These are phyloP conservation scores for Notothenia rossii DNA, from an alignment of 2,113 vertebrate species.

Conservation along the genomic window DNA sequence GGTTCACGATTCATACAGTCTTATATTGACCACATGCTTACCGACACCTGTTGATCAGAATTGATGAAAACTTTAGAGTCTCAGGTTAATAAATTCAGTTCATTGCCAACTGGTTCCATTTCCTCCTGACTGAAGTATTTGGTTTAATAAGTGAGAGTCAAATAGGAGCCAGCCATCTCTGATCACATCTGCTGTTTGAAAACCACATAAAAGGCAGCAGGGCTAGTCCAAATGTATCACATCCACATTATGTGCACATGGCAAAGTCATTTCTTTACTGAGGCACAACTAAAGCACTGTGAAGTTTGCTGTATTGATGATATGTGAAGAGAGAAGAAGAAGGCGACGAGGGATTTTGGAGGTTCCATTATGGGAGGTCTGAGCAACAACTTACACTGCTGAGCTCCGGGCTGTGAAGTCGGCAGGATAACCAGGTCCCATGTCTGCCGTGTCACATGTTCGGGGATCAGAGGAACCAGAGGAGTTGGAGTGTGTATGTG, in stretches of 20 bases:
- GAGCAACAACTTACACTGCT: conserved; percentile 46
- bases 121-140: conserved; percentile 25
- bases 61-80: not conserved
- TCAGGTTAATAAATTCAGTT: conserved; percentile 9
- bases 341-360: not conserved
- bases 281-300: not conserved
- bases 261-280: conserved; percentile 29
- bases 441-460: conserved; percentile 79
- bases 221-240: conserved; percentile 47
- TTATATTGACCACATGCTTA: not conserved
- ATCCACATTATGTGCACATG: conserved; percentile 51
- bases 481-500: conserved; percentile 54
- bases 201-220: conserved; percentile 49
- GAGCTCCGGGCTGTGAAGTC: conserved; percentile 56
- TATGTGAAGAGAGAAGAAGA: conserved; percentile 18
- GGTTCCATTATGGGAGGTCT: conserved; percentile 69
- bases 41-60: conserved; percentile 15
- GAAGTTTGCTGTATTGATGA: not conserved
- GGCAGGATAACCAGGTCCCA: conserved; percentile 66
- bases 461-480: conserved; percentile 65
- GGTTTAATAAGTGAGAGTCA: conserved; percentile 29
- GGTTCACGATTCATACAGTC: not conserved
- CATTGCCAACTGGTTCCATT: conserved; percentile 23
- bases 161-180: conserved; percentile 35
- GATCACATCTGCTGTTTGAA: conserved; percentile 43